Conservation (phyloP, 2,113 vertebrate species). For the Osmerus mordax region DNA sequence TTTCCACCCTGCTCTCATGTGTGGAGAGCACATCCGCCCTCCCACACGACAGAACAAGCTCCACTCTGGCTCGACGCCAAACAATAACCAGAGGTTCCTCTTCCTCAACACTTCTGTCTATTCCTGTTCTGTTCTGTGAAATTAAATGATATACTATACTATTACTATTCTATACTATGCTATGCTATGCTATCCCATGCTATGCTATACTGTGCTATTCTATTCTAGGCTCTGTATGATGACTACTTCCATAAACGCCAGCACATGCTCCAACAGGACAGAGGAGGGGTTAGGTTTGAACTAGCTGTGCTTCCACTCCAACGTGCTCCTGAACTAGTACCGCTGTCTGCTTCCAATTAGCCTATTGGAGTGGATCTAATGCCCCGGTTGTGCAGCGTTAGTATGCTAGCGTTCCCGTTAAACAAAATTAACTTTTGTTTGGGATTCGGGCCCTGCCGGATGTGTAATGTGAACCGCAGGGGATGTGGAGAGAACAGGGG, state of each 20-base stretch:
- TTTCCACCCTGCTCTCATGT: neutral
- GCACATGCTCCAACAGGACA: neutral
- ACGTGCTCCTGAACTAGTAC: neutral
- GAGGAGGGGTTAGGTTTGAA: neutral
- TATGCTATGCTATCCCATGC: no score
- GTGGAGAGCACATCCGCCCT: no score
- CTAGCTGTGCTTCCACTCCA: neutral
- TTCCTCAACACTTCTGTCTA: no score
- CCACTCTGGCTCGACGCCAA: no score
- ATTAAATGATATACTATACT: no score
- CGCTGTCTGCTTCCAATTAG: slow-evolving; percentile 12
- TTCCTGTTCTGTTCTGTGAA: no score
- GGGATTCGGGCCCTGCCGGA: slow-evolving; percentile 1
- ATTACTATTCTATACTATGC: no score
- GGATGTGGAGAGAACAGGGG: slow-evolving; percentile 5
- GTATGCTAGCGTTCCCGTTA: slow-evolving; percentile 10
- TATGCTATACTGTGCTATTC: no score
- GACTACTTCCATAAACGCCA: neutral
- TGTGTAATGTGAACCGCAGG: slow-evolving; percentile 9
- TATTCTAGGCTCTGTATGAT: no score
- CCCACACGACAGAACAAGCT: no score
- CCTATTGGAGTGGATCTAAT: slow-evolving; percentile 8
- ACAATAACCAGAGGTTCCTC: no score
- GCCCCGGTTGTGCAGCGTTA: neutral
- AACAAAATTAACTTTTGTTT: slow-evolving; percentile 15